A percentile compares a stretch with the other conserved stretches of the same genome.
Conservation (phyloP, 2,113 vertebrate genomes). For the Aptenodytes patagonicus region DNA sequence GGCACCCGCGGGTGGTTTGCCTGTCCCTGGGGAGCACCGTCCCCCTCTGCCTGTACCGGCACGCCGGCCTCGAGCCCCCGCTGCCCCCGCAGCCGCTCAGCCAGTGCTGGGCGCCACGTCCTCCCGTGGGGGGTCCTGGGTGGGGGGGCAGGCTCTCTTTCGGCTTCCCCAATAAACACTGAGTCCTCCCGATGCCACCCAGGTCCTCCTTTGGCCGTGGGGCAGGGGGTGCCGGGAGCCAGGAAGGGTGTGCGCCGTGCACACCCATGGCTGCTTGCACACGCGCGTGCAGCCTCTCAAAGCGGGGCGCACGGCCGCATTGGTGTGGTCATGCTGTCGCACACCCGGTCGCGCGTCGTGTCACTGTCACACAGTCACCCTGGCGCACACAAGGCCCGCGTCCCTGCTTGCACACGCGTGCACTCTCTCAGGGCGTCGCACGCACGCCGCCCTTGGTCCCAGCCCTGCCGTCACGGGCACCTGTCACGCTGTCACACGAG, state of each 20-base stretch:
- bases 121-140: too few relatives aligned
- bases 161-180: neutral
- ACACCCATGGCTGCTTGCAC: too few relatives aligned
- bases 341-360: too few relatives aligned
- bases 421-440: rapidly evolving
- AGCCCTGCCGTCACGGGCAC: neutral
- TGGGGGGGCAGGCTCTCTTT: neutral
- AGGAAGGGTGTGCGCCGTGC: too few relatives aligned
- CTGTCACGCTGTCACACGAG: too few relatives aligned
- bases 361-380: neutral
- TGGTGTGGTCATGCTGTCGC: too few relatives aligned
- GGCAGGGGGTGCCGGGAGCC: neutral
- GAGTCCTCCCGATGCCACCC: neutral
- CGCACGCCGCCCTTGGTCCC: neutral
- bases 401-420: too few relatives aligned
- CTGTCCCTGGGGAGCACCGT: neutral
- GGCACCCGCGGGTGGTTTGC: neutral
- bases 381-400: too few relatives aligned
- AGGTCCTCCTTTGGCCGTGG: neutral
- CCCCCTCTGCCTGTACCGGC: too few relatives aligned
- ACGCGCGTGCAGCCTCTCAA: neutral
- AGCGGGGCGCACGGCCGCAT: too few relatives aligned
- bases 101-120: too few relatives aligned
- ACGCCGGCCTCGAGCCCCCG: neutral
- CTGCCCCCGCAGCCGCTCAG: neutral